Base-by-base conservation (phyloP, 2,113 vertebrate species). In the Ranitomeya imitator region DNA sequence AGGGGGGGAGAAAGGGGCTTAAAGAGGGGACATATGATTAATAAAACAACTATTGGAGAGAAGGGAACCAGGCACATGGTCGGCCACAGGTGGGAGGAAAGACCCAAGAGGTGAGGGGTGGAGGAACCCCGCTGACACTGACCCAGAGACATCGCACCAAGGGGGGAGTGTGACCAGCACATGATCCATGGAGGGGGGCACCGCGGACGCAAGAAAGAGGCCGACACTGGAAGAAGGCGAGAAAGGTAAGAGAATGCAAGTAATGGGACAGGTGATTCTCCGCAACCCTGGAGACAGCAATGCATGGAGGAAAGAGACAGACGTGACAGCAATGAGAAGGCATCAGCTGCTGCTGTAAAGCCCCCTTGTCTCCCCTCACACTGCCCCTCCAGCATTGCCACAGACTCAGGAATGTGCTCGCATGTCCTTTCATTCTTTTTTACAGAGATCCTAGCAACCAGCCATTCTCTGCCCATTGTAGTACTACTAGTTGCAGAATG, bases 131-230 rank as follows among this genome's bases (percentile, higher is more conserved):
- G 80, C 67, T 65, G 79, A 76, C 71, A 59, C 13, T 69, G 73
- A 51, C 81, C 82, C 81, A 37, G 57, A 59, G 55, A n/a, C 69
- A n/a, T 6, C 54, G n/a, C 71, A 45, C 31, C 45, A 67, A 73
- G 51, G 51, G 60, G 59, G 82, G 45, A 79, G 80, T 57, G 74
- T 84, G 87, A 85, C 52, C n/a, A 79, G 87, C 87, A 85, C 87
- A 89, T 89, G 87, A 85, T 85, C 9, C 18, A 79, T 63, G 60
- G 71, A 78, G 81, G 69, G 87, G 79, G 21, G 9, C 57, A 84
- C 37, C 51, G 21, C 59, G 63, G 80, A 86, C 21, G 19, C 63
- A 52, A 69, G 51, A 13, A 23, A 86, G 55, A 61, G 19, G 52
- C 60, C 69, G 76, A 67, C 15, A 76, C 16, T 63, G 55, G 83